Conservation (phyloP, 2,113 vertebrate species). For the Caranx ignobilis region DNA sequence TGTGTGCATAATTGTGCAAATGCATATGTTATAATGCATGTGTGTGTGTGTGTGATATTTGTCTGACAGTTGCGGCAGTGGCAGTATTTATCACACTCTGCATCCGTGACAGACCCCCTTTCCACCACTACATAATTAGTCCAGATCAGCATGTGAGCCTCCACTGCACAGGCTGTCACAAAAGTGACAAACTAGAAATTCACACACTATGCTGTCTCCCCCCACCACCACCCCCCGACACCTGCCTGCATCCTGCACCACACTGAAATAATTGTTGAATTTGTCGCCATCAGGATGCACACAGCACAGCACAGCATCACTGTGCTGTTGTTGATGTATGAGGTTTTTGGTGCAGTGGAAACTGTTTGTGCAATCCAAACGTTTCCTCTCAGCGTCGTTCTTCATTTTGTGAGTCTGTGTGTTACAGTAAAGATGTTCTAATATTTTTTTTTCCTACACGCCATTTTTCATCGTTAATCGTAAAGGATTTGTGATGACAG, state of each 20-base stretch:
- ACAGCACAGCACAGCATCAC: slow-evolving; percentile 54
- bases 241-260: slow-evolving; percentile 81
- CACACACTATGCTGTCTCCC: slow-evolving; percentile 78
- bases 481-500: slow-evolving; percentile 40
- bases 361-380: slow-evolving; percentile 63
- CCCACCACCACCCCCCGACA: slow-evolving; percentile 54
- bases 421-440: slow-evolving; percentile 48
- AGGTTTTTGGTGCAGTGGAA: slow-evolving; percentile 63
- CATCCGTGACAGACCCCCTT: slow-evolving; percentile 85
- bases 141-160: slow-evolving; percentile 87
- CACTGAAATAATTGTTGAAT: slow-evolving; percentile 85
- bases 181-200: slow-evolving; percentile 87
- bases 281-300: slow-evolving; percentile 82
- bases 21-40: slow-evolving; percentile 3
- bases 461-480: slow-evolving; percentile 55
- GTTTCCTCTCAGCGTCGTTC: slow-evolving; percentile 50
- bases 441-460: slow-evolving; percentile 20
- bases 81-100: slow-evolving; percentile 87
- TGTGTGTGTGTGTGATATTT: slow-evolving; percentile 76
- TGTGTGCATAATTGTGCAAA: neutral
- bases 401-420: slow-evolving; percentile 37
- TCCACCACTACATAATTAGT: slow-evolving; percentile 87
- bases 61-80: slow-evolving; percentile 83
- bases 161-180: slow-evolving; percentile 85
- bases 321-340: slow-evolving; percentile 77